Evolutionary conservation across 1,140 invertebrate genomes (phyloP).

Genomic region (Proctacanthus coquilletti): DNA sequence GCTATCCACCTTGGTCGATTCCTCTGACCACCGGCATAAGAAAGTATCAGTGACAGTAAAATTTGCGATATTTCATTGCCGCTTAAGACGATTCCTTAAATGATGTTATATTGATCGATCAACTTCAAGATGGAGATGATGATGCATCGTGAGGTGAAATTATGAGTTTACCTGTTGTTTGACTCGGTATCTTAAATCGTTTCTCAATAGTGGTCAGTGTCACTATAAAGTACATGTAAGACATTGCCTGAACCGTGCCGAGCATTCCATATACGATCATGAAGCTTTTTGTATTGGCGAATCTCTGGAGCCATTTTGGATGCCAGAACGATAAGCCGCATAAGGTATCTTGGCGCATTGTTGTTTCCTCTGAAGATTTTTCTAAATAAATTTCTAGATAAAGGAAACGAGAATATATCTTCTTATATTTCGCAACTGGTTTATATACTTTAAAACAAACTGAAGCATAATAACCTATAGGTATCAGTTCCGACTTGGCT

Average conservation of each 20-base stretch:
- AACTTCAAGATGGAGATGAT: not conserved
- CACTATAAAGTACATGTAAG: constrained; percentile 50
- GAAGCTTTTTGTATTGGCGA: constrained; percentile 43
- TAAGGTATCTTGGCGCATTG: constrained; percentile 12
- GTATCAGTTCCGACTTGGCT: too few species aligned
- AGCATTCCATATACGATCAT: constrained; percentile 46
- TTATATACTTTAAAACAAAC: too few species aligned
- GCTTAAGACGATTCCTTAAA: constrained; percentile 46
- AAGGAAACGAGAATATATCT: too few species aligned
- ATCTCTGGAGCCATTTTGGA: constrained; percentile 44
- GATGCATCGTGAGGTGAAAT: not conserved
- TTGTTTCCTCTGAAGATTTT: too few species aligned
- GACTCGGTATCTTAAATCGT: constrained; percentile 53
- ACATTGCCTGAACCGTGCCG: constrained; percentile 53
- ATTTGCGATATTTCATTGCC: constrained; percentile 58
- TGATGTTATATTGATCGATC: constrained; percentile 9
- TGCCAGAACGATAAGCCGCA: constrained; percentile 45
- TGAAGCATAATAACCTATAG: too few species aligned
- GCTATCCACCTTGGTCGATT: constrained; percentile 51
- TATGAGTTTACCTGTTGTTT: constrained; percentile 47
- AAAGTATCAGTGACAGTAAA: constrained; percentile 39
- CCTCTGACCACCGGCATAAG: constrained; percentile 41
- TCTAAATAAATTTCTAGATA: too few species aligned
- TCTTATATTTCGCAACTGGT: too few species aligned
- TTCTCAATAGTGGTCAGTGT: constrained; percentile 54